These are phyloP conservation scores for Argynnis bischoffii DNA, from an alignment of 2,888 invertebrate species.

Conservation along the genomic window DNA sequence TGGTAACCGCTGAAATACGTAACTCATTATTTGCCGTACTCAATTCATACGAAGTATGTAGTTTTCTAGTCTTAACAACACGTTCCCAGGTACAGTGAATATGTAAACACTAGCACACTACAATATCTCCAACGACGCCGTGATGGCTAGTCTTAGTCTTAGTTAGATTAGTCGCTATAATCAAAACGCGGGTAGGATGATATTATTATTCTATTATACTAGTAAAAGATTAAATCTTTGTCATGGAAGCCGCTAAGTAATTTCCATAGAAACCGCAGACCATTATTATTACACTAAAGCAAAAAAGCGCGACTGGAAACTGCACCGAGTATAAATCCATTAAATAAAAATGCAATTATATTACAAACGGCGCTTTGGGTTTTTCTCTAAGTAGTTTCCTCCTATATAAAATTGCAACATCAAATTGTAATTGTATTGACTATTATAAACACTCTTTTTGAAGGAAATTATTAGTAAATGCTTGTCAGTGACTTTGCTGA, in stretches of 20 bases:
- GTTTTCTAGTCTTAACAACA: no score
- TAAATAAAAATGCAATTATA: conserved; percentile 31
- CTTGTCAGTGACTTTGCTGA: no score
- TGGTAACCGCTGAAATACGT: no score
- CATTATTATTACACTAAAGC: conserved; percentile 22
- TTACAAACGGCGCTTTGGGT: conserved; percentile 26
- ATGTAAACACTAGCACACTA: no score
- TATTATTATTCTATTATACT: background rate
- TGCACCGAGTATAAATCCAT: conserved; percentile 26
- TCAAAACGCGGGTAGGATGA: no score
- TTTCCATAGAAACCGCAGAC: conserved; percentile 14
- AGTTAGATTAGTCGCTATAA: no score
- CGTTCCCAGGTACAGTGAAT: no score
- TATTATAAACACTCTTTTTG: background rate
- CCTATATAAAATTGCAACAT: conserved; percentile 23
- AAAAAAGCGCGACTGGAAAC: conserved; percentile 23
- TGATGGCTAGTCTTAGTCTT: no score
- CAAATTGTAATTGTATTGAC: background rate
- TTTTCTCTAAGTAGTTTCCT: conserved; percentile 24
- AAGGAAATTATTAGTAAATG: no score
- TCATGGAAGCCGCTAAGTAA: conserved; percentile 14
- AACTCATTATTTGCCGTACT: no score
- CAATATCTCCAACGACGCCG: no score
- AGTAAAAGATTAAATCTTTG: conserved; percentile 14
- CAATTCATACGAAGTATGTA: no score